Evolutionary conservation across 2,888 invertebrate species (phyloP).

Genomic region (Xylota sylvarum): DNA sequence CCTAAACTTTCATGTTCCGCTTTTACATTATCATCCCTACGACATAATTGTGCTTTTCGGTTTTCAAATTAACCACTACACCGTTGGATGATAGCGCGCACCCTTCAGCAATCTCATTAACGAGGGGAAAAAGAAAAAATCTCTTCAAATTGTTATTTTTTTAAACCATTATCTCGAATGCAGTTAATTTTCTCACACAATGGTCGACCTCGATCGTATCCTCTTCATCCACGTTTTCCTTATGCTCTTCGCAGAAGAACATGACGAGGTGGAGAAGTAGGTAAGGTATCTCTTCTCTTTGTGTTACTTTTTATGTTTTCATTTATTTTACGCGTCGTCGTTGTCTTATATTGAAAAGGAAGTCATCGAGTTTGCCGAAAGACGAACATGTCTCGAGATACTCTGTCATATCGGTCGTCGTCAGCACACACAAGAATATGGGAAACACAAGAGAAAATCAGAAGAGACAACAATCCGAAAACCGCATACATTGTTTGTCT

Average conservation of each 20-base stretch:
- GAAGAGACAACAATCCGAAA: constrained; percentile 50
- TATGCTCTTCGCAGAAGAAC: background rate
- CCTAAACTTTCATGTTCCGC: constrained; percentile 19
- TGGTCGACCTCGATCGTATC: constrained; percentile 48
- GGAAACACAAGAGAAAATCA: background rate
- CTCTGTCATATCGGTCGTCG: constrained; percentile 7
- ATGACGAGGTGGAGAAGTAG: background rate
- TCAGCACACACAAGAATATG: background rate
- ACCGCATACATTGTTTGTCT: constrained; percentile 51
- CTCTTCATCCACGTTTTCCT: background rate
- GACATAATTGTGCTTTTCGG: constrained; percentile 41
- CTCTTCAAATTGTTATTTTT: constrained; percentile 42
- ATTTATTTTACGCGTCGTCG: constrained; percentile 46
- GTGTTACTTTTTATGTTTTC: constrained; percentile 66
- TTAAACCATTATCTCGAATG: constrained; percentile 61
- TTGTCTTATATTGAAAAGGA: constrained; percentile 28
- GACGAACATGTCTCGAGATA: constrained; percentile 7
- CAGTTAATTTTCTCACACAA: constrained; percentile 60
- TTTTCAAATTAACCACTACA: constrained; percentile 43
- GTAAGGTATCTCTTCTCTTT: constrained; percentile 5
- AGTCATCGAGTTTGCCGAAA: constrained; percentile 35
- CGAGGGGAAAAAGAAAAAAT: background rate
- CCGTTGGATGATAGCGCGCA: constrained; percentile 15
- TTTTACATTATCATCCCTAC: constrained; percentile 6
- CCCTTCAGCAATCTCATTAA: constrained; percentile 38